Conservation (phyloP, 2,113 vertebrate species). For the Petrocephalus zakoni region DNA sequence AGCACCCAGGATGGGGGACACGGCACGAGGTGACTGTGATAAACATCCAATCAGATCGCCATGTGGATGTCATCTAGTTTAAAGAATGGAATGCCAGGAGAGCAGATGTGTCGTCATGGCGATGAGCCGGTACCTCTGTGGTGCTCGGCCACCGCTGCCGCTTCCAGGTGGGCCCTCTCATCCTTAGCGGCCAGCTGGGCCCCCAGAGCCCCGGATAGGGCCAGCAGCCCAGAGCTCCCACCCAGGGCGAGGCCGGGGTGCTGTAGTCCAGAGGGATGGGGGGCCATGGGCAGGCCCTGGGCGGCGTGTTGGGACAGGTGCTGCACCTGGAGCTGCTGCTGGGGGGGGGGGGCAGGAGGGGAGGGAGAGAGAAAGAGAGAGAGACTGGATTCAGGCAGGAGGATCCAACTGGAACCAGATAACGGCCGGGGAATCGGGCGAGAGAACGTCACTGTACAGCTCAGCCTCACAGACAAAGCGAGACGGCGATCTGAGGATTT, state of each 20-base stretch:
- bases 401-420: not conserved
- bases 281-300: constrained; percentile 68
- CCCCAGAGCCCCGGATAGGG: constrained; percentile 72
- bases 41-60: not conserved
- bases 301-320: constrained; percentile 78
- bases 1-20: not conserved
- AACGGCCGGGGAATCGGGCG: not conserved
- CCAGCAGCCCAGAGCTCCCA: constrained; percentile 70
- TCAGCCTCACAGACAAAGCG: not conserved
- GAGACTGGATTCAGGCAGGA: not conserved
- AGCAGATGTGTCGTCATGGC: not conserved
- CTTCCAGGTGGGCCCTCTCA: constrained; percentile 69
- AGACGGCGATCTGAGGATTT: not conserved
- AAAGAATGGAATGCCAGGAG: not conserved
- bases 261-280: constrained; percentile 71
- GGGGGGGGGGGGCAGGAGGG: constrained; percentile 21
- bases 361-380: constrained; percentile 1
- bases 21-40: not conserved
- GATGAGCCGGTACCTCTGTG: constrained; percentile 63
- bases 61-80: not conserved
- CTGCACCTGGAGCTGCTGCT: constrained; percentile 88
- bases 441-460: too few relatives aligned
- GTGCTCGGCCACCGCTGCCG: constrained; percentile 59
- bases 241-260: constrained; percentile 66
- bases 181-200: constrained; percentile 79